phyloP scores from a whole-genome alignment of 1,140 invertebrate genomes.

The Scaptomyza graminum region DNA sequence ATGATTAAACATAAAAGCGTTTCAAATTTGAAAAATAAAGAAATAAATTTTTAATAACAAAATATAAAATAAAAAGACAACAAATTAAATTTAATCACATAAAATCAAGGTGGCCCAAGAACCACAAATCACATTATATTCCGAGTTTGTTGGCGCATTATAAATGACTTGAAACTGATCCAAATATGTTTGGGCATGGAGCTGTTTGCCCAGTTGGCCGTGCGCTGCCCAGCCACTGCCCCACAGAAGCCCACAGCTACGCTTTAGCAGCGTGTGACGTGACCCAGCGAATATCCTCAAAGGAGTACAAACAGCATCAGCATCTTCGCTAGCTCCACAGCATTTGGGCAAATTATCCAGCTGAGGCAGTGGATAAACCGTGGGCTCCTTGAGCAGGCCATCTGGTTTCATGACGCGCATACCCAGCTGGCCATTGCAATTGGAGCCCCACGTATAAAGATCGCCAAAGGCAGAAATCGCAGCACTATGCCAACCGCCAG shows the following conservation, averaged over 20 bases:
- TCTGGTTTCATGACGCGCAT: slow-evolving; percentile 83
- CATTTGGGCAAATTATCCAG: slow-evolving; percentile 72
- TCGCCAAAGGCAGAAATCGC: slow-evolving; percentile 91
- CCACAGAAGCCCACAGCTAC: slow-evolving; percentile 87
- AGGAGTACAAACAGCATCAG: slow-evolving; percentile 78
- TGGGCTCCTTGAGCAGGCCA: slow-evolving; percentile 61
- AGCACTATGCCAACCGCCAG: slow-evolving; percentile 93
- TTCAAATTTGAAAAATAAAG: neutral
- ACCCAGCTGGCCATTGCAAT: slow-evolving; percentile 93
- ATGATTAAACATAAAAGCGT: neutral
- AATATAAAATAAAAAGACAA: neutral
- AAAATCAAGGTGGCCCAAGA: slow-evolving; percentile 69
- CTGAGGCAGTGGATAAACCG: slow-evolving; percentile 75
- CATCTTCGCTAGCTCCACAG: slow-evolving; percentile 21
- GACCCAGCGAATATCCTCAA: slow-evolving; percentile 88
- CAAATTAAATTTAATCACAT: slow-evolving; percentile 2
- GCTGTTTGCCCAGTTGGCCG: slow-evolving; percentile 87
- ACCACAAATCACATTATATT: slow-evolving; percentile 59
- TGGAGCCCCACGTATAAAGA: slow-evolving; percentile 96
- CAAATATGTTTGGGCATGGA: slow-evolving; percentile 27
- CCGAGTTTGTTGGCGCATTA: neutral
- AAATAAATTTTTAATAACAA: neutral
- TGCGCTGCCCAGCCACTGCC: slow-evolving; percentile 90
- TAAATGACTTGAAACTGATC: slow-evolving; percentile 56
- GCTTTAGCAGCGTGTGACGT: slow-evolving; percentile 87